phyloP scores from a whole-genome alignment of 2,113 vertebrate genomes.

The Oophaga pumilio region DNA sequence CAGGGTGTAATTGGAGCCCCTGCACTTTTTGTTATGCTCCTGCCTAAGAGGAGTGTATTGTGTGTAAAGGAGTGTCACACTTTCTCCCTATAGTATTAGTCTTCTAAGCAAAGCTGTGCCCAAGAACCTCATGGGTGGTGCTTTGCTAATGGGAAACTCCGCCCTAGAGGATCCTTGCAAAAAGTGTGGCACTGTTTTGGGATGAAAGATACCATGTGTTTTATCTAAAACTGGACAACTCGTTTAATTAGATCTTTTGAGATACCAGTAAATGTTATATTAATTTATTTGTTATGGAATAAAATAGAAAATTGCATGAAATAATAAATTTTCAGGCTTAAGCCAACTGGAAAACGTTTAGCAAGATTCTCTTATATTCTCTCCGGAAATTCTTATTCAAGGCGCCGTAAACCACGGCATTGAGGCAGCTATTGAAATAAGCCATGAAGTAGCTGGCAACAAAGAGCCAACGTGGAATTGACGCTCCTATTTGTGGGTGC shows the following conservation, averaged over 20 bases:
- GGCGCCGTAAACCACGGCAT: constrained; percentile 79
- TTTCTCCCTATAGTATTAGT: too few species aligned
- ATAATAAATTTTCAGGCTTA: background rate
- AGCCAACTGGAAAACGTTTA: constrained; percentile 71
- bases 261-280: background rate
- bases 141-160: too few species aligned
- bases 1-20: too few species aligned
- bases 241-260: background rate
- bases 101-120: too few species aligned
- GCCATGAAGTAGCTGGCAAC: constrained; percentile 84
- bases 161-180: too few species aligned
- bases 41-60: too few species aligned
- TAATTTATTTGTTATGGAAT: background rate
- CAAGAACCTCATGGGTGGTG: too few species aligned
- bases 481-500: constrained; percentile 67
- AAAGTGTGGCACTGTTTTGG: too few species aligned
- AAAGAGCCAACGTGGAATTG: constrained; percentile 81
- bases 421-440: constrained; percentile 84
- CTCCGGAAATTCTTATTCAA: constrained; percentile 82
- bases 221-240: too few species aligned
- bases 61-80: too few species aligned
- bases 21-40: too few species aligned
- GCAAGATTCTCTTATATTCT: constrained; percentile 80
- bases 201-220: too few species aligned
- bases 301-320: background rate